Conservation (phyloP, 2,888 invertebrate species). For the Eremobia ochroleuca region DNA sequence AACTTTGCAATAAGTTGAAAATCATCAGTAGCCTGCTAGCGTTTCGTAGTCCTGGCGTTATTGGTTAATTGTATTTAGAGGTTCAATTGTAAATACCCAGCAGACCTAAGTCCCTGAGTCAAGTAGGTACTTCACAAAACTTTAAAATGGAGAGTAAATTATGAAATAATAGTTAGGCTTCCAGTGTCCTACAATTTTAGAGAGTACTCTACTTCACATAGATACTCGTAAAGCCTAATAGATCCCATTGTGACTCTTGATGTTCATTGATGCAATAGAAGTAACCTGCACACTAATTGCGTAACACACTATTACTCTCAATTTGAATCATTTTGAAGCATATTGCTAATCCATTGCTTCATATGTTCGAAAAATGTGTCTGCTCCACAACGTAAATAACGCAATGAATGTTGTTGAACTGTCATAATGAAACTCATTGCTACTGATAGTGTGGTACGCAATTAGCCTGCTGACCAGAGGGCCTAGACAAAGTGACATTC, state of each 20-base stretch:
- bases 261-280: not conserved
- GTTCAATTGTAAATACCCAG: not conserved
- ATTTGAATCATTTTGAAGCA: too few species aligned
- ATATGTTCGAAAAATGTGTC: too few species aligned
- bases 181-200: not conserved
- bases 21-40: not conserved
- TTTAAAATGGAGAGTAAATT: not conserved
- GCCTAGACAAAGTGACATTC: not conserved
- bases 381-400: too few species aligned
- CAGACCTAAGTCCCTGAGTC: not conserved
- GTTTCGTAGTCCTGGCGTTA: not conserved
- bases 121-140: not conserved
- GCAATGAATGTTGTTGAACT: too few species aligned
- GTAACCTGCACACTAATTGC: too few species aligned
- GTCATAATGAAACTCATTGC: too few species aligned
- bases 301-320: too few species aligned
- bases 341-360: too few species aligned
- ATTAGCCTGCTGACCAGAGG: too few species aligned
- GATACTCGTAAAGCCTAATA: too few species aligned
- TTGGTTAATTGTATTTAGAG: not conserved
- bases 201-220: not conserved
- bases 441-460: too few species aligned
- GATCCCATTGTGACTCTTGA: not conserved
- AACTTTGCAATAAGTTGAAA: not conserved
- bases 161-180: not conserved